Conservation (phyloP, 2,797 vertebrate species). For the Manis javanica region DNA sequence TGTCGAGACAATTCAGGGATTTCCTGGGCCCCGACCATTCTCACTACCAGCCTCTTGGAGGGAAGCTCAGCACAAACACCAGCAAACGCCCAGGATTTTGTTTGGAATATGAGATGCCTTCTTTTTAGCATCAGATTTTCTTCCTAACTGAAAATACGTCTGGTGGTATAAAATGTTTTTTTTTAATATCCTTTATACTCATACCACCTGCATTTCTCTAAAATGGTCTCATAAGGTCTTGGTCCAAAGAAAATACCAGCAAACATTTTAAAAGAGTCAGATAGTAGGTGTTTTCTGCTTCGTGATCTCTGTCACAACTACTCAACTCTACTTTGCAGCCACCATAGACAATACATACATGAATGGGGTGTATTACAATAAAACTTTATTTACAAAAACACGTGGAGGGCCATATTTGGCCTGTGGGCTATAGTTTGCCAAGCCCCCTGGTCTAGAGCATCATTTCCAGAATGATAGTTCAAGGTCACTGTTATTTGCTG, state of each 20-base stretch:
- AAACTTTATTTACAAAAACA: slow-evolving; percentile 36
- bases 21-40: not conserved
- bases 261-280: not conserved
- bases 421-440: not conserved
- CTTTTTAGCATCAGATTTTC: not conserved
- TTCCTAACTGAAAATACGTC: not conserved
- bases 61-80: not conserved
- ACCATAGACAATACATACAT: fast-evolving
- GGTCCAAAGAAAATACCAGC: not conserved
- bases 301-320: not conserved
- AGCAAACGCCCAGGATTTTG: not conserved
- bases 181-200: not conserved
- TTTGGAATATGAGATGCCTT: not conserved
- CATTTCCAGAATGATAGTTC: not conserved
- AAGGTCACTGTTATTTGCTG: not conserved
- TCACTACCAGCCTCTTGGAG: not conserved
- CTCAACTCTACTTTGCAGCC: not conserved
- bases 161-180: not conserved
- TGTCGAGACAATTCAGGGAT: fast-evolving
- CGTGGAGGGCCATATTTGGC: fast-evolving
- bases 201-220: not conserved
- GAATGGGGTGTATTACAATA: not conserved
- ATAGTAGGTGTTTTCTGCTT: not conserved
- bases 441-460: too few relatives aligned
- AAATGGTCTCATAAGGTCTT: not conserved